These are phyloP conservation scores for Apus apus DNA, from an alignment of 2,113 vertebrate species.

Conservation along the genomic window DNA sequence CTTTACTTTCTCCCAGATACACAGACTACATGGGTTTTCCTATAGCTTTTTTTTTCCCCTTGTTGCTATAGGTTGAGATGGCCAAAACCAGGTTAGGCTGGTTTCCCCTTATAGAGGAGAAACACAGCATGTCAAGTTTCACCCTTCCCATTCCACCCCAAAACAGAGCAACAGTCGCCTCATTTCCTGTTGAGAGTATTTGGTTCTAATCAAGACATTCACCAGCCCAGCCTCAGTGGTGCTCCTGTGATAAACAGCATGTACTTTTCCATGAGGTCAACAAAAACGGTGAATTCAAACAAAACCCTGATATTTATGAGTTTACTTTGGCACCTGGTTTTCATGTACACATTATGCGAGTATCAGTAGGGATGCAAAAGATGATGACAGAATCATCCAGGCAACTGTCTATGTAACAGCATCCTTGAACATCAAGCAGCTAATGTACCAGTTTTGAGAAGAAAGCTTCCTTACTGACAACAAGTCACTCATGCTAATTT, in stretches of 20 bases:
- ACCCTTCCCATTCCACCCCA: not conserved
- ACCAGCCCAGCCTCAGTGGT: not conserved
- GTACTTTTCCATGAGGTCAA: not conserved
- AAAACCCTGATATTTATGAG: not conserved
- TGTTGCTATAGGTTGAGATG: not conserved
- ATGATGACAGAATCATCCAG: not conserved
- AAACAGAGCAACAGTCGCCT: not conserved
- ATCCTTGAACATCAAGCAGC: slow-evolving; percentile 4
- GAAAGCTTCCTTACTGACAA: slow-evolving; percentile 58
- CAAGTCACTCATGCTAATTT: slow-evolving; percentile 52
- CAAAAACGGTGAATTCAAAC: slow-evolving; percentile 6
- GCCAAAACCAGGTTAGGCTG: not conserved
- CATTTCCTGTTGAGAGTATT: not conserved
- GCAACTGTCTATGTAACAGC: slow-evolving; percentile 19
- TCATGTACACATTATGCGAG: not conserved
- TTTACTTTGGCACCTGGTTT: slow-evolving; percentile 17
- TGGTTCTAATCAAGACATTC: not conserved
- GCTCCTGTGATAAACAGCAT: not conserved
- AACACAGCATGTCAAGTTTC: not conserved
- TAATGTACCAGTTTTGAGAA: slow-evolving; percentile 48
- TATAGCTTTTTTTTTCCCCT: not conserved
- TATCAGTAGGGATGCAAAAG: not conserved
- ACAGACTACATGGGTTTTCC: not conserved
- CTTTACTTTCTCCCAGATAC: not conserved
- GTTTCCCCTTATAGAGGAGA: not conserved